Percentiles rank a stretch among this genome's conserved stretches.
Evolutionary conservation across 2,888 invertebrate genomes (phyloP).

Genomic region (Petrolisthes cinctipes): DNA sequence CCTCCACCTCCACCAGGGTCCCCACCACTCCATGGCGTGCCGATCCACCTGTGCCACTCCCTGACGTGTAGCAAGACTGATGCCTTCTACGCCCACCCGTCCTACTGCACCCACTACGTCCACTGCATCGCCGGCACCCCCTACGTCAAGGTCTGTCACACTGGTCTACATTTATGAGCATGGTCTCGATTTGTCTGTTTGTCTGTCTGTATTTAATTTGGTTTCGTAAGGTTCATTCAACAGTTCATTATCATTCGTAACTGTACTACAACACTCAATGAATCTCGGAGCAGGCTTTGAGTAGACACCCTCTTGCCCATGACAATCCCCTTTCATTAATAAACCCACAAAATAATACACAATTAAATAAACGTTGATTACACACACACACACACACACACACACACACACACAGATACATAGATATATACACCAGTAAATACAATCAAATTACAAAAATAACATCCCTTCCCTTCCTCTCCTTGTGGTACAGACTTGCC

Average conservation of each 20-base stretch:
- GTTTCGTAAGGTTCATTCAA: too few species aligned
- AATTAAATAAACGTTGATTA: not conserved
- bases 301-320: too few species aligned
- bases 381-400: too few species aligned
- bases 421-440: not conserved
- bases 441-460: not conserved
- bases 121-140: slow-evolving; percentile 51
- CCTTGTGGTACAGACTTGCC: slow-evolving; percentile 50
- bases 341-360: not conserved
- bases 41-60: slow-evolving; percentile 28
- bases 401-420: too few species aligned
- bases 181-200: too few species aligned
- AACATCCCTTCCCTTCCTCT: not conserved
- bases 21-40: slow-evolving; percentile 20
- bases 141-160: slow-evolving; percentile 48
- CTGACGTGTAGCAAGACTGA: slow-evolving; percentile 51
- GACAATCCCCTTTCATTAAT: too few species aligned
- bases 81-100: slow-evolving; percentile 62
- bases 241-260: too few species aligned
- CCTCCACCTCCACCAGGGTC: slow-evolving; percentile 11
- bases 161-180: not conserved
- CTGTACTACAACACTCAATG: too few species aligned
- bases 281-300: too few species aligned
- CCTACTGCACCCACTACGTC: slow-evolving; percentile 62
- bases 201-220: too few species aligned